Evolutionary conservation across 2,888 invertebrate species (phyloP).

Genomic region (Lasius fuliginosus): DNA sequence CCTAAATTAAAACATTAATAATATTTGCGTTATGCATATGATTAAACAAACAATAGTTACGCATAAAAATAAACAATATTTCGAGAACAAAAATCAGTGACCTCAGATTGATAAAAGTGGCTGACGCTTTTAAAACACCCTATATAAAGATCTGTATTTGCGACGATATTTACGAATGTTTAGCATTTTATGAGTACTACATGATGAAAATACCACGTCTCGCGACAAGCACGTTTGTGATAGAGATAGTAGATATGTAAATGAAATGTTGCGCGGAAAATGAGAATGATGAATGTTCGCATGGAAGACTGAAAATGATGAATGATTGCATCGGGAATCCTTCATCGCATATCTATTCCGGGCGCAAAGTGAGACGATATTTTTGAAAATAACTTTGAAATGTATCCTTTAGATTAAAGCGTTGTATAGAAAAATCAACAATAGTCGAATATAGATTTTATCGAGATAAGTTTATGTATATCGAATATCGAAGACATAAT

Average conservation of each 20-base stretch:
- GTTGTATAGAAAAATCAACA: slow-evolving; percentile 7
- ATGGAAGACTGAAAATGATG: slow-evolving; percentile 26
- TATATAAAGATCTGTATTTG: neutral
- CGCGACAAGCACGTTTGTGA: slow-evolving; percentile 11
- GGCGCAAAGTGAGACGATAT: neutral
- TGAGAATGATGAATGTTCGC: slow-evolving; percentile 36
- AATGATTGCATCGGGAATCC: slow-evolving; percentile 10
- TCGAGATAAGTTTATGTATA: neutral
- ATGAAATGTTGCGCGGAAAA: slow-evolving; percentile 25
- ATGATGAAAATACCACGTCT: neutral
- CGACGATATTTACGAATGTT: too few relatives aligned
- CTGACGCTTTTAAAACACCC: slow-evolving; percentile 30
- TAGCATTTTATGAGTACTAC: too few relatives aligned
- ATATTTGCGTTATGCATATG: neutral
- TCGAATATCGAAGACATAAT: neutral
- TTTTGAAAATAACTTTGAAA: slow-evolving; percentile 20
- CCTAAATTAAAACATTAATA: neutral
- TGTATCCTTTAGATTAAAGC: neutral
- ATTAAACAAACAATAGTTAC: too few relatives aligned
- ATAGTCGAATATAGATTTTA: neutral
- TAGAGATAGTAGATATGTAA: slow-evolving; percentile 37
- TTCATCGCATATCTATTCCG: neutral
- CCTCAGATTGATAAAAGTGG: neutral
- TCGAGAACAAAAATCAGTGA: neutral
- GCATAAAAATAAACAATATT: neutral